Percentiles rank a stretch among this genome's conserved stretches.
Evolutionary conservation across 2,113 vertebrate species (phyloP).

Genomic region (Ornithorhynchus anatinus): DNA sequence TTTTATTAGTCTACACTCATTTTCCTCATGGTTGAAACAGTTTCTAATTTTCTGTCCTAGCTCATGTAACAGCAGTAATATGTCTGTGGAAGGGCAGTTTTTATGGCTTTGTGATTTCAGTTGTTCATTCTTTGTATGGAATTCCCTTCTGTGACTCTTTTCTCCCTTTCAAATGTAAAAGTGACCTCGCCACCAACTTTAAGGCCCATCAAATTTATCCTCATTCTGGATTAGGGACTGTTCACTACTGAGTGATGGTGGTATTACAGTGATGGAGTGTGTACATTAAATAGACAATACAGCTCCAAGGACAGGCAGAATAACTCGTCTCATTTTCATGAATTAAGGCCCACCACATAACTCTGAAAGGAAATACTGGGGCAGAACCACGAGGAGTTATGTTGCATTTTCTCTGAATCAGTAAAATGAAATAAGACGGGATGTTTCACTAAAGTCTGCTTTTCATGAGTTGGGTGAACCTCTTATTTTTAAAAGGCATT

Average conservation of each 20-base stretch:
- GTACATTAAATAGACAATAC: background rate
- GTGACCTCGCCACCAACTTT: background rate
- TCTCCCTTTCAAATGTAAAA: background rate
- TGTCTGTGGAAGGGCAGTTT: background rate
- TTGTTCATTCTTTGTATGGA: background rate
- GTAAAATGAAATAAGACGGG: background rate
- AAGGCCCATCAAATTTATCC: background rate
- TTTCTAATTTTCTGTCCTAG: background rate
- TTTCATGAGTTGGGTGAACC: background rate
- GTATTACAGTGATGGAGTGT: background rate
- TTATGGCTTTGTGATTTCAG: background rate
- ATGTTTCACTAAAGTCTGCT: background rate
- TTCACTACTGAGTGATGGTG: background rate
- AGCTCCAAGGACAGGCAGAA: background rate
- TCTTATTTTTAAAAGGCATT: constrained; percentile 16
- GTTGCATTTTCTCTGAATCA: constrained; percentile 20
- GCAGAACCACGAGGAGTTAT: constrained; percentile 5
- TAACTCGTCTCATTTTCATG: background rate
- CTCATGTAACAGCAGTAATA: background rate
- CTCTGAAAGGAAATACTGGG: constrained; percentile 6
- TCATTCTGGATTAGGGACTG: background rate
- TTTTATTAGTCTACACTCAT: background rate
- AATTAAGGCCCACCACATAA: constrained; percentile 13
- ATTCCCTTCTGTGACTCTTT: background rate
- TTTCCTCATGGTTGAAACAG: background rate